Base-by-base conservation (phyloP, 1,140 invertebrate genomes). In the Melitaea cinxia region DNA sequence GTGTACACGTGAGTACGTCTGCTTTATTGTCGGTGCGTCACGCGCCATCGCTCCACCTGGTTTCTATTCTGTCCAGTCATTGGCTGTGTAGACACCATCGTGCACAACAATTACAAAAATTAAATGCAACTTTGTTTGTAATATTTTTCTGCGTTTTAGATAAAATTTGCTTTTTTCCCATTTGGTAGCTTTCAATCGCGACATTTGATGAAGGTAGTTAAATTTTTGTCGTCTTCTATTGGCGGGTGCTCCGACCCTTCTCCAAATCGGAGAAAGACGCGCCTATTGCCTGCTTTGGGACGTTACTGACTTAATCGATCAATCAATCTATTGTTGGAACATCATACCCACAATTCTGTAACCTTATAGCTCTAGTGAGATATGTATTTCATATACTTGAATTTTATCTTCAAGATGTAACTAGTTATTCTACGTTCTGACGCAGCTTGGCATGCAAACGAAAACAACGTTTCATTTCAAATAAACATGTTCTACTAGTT, bases 61-160 rank as follows among this genome's bases (percentile, higher is more conserved):
- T 88, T 86, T 88, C 85, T 88, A 85, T 81, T 85, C 73, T 75
- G 66, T 63, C 55, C 68, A 66, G 53, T 75, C 72, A 68, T 65
- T 62, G 67, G 65, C 33, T 62, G 53, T 55, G 67, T 50, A 59
- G 47, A 65, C 63, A 54, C 63, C 63, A 65, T 65, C 6, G 30
- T 28, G 14, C 30, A 9, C 15, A 9, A 28, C 6, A 39, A 39
- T 21, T 15, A 14, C n/a, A n/a, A 15, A 23, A 19, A 9, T 47
- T 47, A 21, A 10, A 12, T 15, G n/a, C n/a, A n/a, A n/a, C n/a
- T n/a, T n/a, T n/a, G n/a, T n/a, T n/a, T n/a, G n/a, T n/a, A n/a
- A n/a, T n/a, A n/a, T n/a, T n/a, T n/a, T n/a, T n/a, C n/a, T n/a
- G n/a, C n/a, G n/a, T n/a, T n/a, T n/a, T n/a, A n/a, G n/a, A n/a